A percentile compares a stretch with the other conserved stretches of the same genome.
phyloP scores from a whole-genome alignment of 2,888 invertebrate species.

The Dicroscelio sp. region DNA sequence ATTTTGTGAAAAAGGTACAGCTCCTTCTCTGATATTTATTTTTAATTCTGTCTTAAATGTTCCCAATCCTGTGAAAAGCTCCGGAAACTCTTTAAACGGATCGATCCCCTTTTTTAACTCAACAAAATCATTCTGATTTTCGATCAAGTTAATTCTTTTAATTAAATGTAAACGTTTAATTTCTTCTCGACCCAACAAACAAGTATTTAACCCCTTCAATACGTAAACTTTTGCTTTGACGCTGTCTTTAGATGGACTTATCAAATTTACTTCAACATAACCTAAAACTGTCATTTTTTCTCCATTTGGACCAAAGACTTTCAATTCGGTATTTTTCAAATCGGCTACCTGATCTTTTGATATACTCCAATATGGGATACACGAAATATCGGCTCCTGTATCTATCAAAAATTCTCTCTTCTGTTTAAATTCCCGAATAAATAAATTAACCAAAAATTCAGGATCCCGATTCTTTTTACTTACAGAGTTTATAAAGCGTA shows the following conservation, averaged over 20 bases:
- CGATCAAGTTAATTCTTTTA: conserved; percentile 54
- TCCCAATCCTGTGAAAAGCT: conserved; percentile 81
- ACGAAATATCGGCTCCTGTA: conserved; percentile 76
- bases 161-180: conserved; percentile 67
- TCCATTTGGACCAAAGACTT: conserved; percentile 70
- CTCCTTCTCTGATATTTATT: conserved; percentile 84
- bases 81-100: conserved; percentile 65
- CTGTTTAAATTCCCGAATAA: not conserved
- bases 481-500: conserved; percentile 40
- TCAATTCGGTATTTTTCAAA: conserved; percentile 52
- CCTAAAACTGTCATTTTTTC: conserved; percentile 62
- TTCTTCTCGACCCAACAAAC: conserved; percentile 78
- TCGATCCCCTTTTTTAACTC: conserved; percentile 23
- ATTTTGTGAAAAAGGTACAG: conserved; percentile 84
- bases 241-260: too few species aligned
- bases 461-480: conserved; percentile 17
- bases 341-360: conserved; percentile 75
- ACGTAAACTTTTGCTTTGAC: conserved; percentile 60
- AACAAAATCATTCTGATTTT: not conserved
- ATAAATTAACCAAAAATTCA: conserved; percentile 28
- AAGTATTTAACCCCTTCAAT: conserved; percentile 55
- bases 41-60: conserved; percentile 82
- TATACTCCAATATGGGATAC: conserved; percentile 61
- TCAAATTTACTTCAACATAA: conserved; percentile 44
- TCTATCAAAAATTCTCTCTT: conserved; percentile 65